phyloP scores from a whole-genome alignment of 2,113 vertebrate genomes.

The Pedionomus torquatus region DNA sequence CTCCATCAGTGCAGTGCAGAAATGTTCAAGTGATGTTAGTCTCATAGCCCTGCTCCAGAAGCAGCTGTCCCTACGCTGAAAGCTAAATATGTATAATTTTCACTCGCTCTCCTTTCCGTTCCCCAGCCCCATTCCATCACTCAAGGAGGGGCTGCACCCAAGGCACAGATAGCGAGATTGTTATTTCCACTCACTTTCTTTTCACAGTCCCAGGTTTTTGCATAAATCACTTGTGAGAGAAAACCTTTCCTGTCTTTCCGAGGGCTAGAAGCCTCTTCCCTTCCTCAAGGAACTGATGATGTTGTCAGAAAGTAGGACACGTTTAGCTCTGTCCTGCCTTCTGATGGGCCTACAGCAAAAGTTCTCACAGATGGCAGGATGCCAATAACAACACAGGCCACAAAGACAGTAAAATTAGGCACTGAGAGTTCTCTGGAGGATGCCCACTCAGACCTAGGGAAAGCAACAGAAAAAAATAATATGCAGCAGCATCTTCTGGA shows the following conservation, averaged over 20 bases:
- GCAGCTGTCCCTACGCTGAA: not conserved
- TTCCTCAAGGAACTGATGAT: not conserved
- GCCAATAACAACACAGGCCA: not conserved
- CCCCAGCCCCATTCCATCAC: not conserved
- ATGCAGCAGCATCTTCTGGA: not conserved
- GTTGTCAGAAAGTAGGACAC: not conserved
- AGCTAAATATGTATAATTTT: fast-evolving
- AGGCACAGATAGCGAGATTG: not conserved
- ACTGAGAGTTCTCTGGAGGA: not conserved
- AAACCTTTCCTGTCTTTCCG: not conserved
- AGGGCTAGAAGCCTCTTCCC: not conserved
- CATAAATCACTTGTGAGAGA: not conserved
- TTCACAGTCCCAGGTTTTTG: not conserved
- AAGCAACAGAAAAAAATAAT: not conserved
- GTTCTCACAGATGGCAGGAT: not conserved
- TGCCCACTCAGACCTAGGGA: not conserved
- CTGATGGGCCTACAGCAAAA: not conserved
- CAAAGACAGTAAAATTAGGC: not conserved
- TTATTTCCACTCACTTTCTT: not conserved
- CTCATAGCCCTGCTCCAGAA: not conserved
- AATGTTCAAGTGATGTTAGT: not conserved
- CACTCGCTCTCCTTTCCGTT: not conserved
- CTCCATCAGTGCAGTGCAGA: not conserved
- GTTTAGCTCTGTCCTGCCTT: not conserved
- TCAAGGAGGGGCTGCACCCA: not conserved